Conservation (phyloP, 2,888 invertebrate genomes). For the Agriotes lineatus region DNA sequence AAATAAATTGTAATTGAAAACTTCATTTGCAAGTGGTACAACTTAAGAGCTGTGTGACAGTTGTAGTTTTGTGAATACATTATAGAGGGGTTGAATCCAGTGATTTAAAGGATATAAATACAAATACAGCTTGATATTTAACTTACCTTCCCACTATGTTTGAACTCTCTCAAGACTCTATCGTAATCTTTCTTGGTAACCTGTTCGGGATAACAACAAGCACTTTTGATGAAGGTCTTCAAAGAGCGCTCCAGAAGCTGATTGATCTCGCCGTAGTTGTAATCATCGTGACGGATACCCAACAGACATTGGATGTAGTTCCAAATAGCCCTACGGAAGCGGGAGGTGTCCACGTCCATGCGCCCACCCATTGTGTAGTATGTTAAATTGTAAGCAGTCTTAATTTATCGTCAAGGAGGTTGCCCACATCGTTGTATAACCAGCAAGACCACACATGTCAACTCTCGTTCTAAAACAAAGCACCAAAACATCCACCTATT, state of each 20-base stretch:
- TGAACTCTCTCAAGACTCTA: conserved; percentile 83
- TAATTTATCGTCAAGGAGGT: conserved; percentile 86
- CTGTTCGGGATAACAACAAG: conserved; percentile 87
- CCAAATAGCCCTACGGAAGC: conserved; percentile 89
- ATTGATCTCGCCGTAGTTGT: conserved; percentile 90
- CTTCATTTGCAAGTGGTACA: too few relatives aligned
- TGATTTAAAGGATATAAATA: too few relatives aligned
- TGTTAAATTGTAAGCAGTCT: conserved; percentile 85
- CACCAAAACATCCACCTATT: conserved; percentile 69
- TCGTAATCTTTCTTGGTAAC: conserved; percentile 85
- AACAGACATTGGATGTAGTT: conserved; percentile 91
- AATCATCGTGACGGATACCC: conserved; percentile 90
- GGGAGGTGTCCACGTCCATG: conserved; percentile 85
- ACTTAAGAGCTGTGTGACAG: too few relatives aligned
- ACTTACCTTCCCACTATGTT: conserved; percentile 87
- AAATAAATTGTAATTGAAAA: too few relatives aligned
- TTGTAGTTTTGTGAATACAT: too few relatives aligned
- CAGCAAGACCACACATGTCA: conserved; percentile 55
- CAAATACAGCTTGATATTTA: too few relatives aligned
- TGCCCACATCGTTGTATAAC: conserved; percentile 85
- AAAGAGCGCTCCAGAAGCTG: conserved; percentile 81
- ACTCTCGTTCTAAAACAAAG: neutral
- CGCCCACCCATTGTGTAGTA: conserved; percentile 89
- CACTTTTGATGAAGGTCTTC: conserved; percentile 88
- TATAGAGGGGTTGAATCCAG: too few relatives aligned